These are phyloP conservation scores for Sylvia atricapilla DNA, from an alignment of 2,113 vertebrate species.

Conservation along the genomic window DNA sequence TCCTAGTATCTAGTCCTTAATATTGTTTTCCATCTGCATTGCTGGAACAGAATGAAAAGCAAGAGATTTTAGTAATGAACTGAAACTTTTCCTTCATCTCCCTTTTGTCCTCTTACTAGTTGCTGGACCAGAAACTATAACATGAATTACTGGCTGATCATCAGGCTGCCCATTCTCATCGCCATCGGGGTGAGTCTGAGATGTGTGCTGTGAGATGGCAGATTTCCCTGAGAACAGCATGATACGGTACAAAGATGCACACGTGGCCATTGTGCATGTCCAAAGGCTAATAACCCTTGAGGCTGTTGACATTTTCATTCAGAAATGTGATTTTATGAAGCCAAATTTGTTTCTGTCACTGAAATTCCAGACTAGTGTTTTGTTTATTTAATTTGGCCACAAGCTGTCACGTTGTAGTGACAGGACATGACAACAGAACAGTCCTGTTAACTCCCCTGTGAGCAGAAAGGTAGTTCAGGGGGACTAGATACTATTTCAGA, in stretches of 20 bases:
- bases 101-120: slow-evolving; percentile 55
- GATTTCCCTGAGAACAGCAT: background rate
- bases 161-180: slow-evolving; percentile 82
- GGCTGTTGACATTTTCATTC: slow-evolving; percentile 1
- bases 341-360: background rate
- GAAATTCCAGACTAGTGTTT: background rate
- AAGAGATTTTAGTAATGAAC: background rate
- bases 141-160: slow-evolving; percentile 87
- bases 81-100: background rate
- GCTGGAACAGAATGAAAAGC: background rate
- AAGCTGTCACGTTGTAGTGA: background rate
- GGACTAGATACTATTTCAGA: background rate
- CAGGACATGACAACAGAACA: background rate
- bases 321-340: background rate
- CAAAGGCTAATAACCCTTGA: background rate
- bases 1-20: slow-evolving; percentile 8
- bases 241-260: background rate
- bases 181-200: slow-evolving; percentile 80
- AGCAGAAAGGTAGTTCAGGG: background rate
- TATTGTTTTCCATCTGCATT: slow-evolving; percentile 14
- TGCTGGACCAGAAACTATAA: slow-evolving; percentile 88
- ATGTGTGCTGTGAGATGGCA: rapidly evolving
- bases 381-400: background rate
- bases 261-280: background rate
- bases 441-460: background rate